Percentiles rank a stretch among this genome's conserved stretches.
phyloP scores from a whole-genome alignment of 1,140 invertebrate species.

The Drosophila miranda region DNA sequence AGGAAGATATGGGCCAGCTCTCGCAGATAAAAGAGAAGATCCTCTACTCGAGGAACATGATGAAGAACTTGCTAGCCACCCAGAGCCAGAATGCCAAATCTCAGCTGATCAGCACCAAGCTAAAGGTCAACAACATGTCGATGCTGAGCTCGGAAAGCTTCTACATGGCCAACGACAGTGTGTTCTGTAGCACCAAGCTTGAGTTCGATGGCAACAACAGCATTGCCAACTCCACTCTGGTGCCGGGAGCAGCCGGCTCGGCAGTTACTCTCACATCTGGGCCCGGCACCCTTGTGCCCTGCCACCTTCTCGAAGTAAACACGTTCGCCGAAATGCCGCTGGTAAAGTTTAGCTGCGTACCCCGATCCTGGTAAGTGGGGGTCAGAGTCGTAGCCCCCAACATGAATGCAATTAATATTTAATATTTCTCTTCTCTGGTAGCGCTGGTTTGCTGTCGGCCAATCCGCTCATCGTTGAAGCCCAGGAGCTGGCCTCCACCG shows the following conservation, averaged over 20 bases:
- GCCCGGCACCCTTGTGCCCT: conserved; percentile 31
- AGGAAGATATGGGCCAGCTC: conserved; percentile 73
- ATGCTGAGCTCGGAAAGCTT: conserved; percentile 66
- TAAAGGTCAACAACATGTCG: conserved; percentile 69
- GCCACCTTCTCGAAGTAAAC: conserved; percentile 61
- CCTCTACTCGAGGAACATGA: conserved; percentile 67
- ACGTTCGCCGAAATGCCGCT: conserved; percentile 69
- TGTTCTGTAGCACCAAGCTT: conserved; percentile 74
- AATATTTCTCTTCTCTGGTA: conserved; percentile 23
- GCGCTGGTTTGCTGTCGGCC: conserved; percentile 65
- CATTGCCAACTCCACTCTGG: conserved; percentile 33
- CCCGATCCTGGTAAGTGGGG: conserved; percentile 55
- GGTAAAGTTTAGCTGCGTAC: conserved; percentile 60
- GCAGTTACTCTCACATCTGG: conserved; percentile 6
- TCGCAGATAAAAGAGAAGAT: conserved; percentile 80
- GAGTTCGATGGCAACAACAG: conserved; percentile 65
- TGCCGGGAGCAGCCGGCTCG: conserved; percentile 29
- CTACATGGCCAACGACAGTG: conserved; percentile 64
- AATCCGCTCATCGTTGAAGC: conserved; percentile 78
- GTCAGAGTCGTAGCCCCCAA: too few relatives aligned
- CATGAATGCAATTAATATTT: conserved; percentile 5
- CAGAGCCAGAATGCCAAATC: conserved; percentile 55
- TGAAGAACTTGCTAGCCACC: conserved; percentile 56
- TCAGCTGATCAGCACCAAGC: conserved; percentile 62
- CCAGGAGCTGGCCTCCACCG: conserved; percentile 71